These are phyloP conservation scores for Serranus cabrilla DNA, from an alignment of 2,797 vertebrate species.

Conservation along the genomic window DNA sequence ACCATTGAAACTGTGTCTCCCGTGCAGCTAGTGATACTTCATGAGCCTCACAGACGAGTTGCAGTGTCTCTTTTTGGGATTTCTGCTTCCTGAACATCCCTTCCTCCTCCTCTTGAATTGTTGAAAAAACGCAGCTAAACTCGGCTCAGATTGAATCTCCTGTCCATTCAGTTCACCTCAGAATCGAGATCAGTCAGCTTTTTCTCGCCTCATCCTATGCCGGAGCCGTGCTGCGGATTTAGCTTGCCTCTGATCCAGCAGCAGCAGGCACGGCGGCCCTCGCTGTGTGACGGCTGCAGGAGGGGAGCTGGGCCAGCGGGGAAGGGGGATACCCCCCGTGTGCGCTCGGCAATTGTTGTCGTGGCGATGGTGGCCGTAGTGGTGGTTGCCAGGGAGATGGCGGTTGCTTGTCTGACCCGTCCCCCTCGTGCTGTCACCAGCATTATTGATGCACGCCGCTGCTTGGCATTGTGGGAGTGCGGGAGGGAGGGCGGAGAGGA, in stretches of 20 bases:
- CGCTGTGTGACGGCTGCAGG: slow-evolving; percentile 68
- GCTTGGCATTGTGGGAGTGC: slow-evolving; percentile 82
- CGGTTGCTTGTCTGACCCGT: slow-evolving; percentile 84
- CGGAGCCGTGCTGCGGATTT: slow-evolving; percentile 76
- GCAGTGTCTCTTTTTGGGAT: slow-evolving; percentile 36
- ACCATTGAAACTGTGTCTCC: background rate
- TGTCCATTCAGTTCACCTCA: slow-evolving; percentile 74
- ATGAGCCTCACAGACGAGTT: slow-evolving; percentile 29
- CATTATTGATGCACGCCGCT: slow-evolving; percentile 84
- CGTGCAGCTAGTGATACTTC: background rate
- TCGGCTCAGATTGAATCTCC: slow-evolving; percentile 62
- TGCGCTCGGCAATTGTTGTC: slow-evolving; percentile 79
- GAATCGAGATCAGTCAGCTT: slow-evolving; percentile 75
- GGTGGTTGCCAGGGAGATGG: slow-evolving; percentile 84
- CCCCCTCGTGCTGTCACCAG: slow-evolving; percentile 80
- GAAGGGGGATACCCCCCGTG: slow-evolving; percentile 64
- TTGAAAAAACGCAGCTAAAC: slow-evolving; percentile 52
- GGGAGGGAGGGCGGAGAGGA: slow-evolving; percentile 79
- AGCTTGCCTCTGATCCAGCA: slow-evolving; percentile 76
- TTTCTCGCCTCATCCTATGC: slow-evolving; percentile 69
- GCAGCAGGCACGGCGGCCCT: slow-evolving; percentile 72
- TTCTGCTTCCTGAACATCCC: slow-evolving; percentile 26
- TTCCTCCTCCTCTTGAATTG: slow-evolving; percentile 48
- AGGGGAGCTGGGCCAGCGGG: slow-evolving; percentile 68
- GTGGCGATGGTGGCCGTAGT: slow-evolving; percentile 79